Conservation (phyloP, 64 coral and sea anemone species). For the Montipora capricornis region DNA sequence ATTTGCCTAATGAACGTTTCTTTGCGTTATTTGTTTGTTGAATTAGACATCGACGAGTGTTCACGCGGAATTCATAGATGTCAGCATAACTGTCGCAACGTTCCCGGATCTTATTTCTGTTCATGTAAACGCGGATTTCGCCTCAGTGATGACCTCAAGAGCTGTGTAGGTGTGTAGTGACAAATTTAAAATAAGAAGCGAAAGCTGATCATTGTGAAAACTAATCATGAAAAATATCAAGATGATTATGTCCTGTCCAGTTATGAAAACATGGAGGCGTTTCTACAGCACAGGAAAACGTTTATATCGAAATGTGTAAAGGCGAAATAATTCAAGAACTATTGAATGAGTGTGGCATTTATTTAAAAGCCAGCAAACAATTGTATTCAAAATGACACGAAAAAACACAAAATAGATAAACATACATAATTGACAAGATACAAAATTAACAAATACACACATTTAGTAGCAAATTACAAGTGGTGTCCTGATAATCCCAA, state of each 20-base stretch:
- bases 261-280: too few relatives aligned
- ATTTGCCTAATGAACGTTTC: neutral
- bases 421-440: too few relatives aligned
- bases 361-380: too few relatives aligned
- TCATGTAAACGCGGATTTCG: conserved; percentile 86
- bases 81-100: conserved; percentile 80
- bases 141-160: conserved; percentile 80
- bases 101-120: conserved; percentile 91
- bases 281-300: neutral
- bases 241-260: too few relatives aligned
- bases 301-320: neutral
- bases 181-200: neutral
- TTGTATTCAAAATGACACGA: too few relatives aligned
- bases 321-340: neutral
- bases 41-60: conserved; percentile 84
- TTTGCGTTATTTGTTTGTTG: neutral
- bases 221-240: too few relatives aligned
- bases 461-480: too few relatives aligned
- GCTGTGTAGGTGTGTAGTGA: conserved; percentile 79
- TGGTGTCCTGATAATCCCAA: too few relatives aligned
- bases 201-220: too few relatives aligned
- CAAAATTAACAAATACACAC: too few relatives aligned
- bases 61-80: conserved; percentile 75
- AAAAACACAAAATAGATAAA: too few relatives aligned
- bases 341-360: neutral